Base-by-base conservation (phyloP, 2,113 vertebrate species). In the Corydoras sp. region DNA sequence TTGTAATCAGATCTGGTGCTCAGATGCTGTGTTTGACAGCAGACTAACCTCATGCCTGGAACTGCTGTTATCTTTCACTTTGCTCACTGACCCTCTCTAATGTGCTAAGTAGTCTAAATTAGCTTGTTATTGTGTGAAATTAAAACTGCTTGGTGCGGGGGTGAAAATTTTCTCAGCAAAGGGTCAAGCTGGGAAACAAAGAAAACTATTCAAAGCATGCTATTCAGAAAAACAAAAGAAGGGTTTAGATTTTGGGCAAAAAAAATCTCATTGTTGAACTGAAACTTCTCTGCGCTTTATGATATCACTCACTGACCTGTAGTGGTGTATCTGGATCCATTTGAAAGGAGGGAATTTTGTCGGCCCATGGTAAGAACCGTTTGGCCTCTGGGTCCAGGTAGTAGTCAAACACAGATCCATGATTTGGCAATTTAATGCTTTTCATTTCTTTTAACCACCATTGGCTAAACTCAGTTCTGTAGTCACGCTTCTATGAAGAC, bases 331-430 rank as follows among this genome's bases (percentile, higher is more conserved):
- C 88, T 18, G 87, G 77, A 68, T 91, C 87, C 77, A 85, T 83
- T 78, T 91, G 87, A 83, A 90, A 87, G 9, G 75, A 70, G 55
- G 78, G 50, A 77, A 83, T 79, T 81, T 86, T 90, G 81, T 92
- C 88, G n/a, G 83, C 88, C 86, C 83, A 86, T 24, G 83, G 85
- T 62, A 83, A 87, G 79, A 92, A 91, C 79, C 89, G 93, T 76
- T 89, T 91, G 67, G 83, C 87, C 62, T 89, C 86, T n/a, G 85
- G 77, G 81, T 92, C 85, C 71, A 92, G 83, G 69, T 85, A 91
- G 79, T 91, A 94, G 89, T 95, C 92, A 83, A 95, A 95, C 81
- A 93, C 88, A 12, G 88, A 88, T 71, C 91, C 90, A 76, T 86
- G 79, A 18, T 87, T 91, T n/a, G 88, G 89, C 83, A 92, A 91